phyloP scores from a whole-genome alignment of 2,113 vertebrate genomes.

The Bufo gargarizans region DNA sequence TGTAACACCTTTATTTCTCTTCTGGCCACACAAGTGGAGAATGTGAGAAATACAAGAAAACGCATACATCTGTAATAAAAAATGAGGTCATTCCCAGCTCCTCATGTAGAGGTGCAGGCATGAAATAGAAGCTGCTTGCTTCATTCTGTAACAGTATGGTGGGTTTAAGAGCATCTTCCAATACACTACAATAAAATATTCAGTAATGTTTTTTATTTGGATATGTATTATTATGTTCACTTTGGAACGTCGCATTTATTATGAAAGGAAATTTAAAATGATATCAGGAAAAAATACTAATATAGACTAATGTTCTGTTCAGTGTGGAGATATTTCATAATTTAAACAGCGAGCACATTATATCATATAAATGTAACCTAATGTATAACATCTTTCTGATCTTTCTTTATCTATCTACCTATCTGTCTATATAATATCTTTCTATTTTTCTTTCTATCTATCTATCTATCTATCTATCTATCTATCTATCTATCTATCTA shows the following conservation, averaged over 20 bases:
- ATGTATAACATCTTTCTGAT: no score
- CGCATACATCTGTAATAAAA: conserved; percentile 13
- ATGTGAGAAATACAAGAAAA: not conserved
- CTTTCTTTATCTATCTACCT: no score
- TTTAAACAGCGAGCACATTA: no score
- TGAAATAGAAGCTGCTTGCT: not conserved
- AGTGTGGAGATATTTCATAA: no score
- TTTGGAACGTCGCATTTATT: not conserved
- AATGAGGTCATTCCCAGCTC: not conserved
- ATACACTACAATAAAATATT: not conserved
- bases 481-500: no score
- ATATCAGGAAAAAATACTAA: not conserved
- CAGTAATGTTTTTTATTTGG: not conserved
- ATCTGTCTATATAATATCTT: no score
- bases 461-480: no score
- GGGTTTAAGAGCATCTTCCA: not conserved
- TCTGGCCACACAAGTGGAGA: conserved; percentile 61
- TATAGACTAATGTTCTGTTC: no score
- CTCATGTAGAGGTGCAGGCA: not conserved
- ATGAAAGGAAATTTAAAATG: not conserved
- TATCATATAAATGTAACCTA: no score
- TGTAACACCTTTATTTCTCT: conserved; percentile 36
- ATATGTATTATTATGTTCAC: not conserved
- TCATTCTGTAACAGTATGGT: not conserved
- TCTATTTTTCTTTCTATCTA: no score